phyloP scores from a whole-genome alignment of 2,113 vertebrate species.

The Scomber scombrus region DNA sequence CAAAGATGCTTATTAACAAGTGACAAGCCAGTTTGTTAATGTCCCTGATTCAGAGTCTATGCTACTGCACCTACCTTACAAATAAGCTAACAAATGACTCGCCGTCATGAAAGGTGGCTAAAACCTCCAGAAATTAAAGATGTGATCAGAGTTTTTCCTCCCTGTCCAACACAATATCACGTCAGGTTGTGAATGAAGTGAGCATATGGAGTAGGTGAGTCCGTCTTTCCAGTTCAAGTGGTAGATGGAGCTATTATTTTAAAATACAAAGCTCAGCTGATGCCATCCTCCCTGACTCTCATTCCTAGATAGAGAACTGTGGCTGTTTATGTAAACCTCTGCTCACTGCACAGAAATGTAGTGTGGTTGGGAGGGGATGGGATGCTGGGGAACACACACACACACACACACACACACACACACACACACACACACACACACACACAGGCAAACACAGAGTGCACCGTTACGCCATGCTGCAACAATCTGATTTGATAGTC shows the following conservation, averaged over 20 bases:
- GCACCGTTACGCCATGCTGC: constrained; percentile 68
- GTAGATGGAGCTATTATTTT: not conserved
- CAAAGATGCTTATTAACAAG: not conserved
- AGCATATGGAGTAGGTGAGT: not conserved
- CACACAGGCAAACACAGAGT: constrained; percentile 7
- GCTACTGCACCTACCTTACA: not conserved
- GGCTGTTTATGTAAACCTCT: constrained; percentile 68
- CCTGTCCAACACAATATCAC: not conserved
- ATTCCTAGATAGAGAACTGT: constrained; percentile 64
- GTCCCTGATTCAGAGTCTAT: not conserved
- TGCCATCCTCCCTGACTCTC: constrained; percentile 37
- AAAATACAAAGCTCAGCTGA: constrained; percentile 24
- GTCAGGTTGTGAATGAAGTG: constrained; percentile 6
- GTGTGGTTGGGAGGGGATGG: constrained; percentile 34
- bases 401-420: constrained; percentile 4
- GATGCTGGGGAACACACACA: constrained; percentile 5
- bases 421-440: constrained; percentile 18
- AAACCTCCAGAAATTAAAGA: not conserved
- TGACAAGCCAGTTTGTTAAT: not conserved
- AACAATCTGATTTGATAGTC: constrained; percentile 79
- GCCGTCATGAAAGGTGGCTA: not conserved
- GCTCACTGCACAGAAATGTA: constrained; percentile 73
- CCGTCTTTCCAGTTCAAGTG: not conserved
- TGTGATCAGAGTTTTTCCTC: not conserved
- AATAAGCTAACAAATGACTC: too few species aligned